Conservation (phyloP, 2,797 vertebrate species). For the Hozukius guyotensis region DNA sequence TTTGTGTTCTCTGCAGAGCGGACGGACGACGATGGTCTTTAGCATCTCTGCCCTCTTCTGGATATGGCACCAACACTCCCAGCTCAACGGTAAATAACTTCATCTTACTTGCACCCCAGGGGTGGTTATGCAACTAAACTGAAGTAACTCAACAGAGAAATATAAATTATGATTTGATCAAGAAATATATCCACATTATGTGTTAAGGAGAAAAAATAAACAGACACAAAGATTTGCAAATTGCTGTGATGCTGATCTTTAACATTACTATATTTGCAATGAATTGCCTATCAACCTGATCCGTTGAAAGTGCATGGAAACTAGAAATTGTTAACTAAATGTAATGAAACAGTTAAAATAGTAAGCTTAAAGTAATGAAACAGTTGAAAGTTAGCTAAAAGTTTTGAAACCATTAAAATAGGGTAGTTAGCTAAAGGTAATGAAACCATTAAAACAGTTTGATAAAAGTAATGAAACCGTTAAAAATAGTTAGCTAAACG, state of each 20-base stretch:
- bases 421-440: neutral
- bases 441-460: no score
- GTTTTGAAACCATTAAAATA: neutral
- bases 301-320: neutral
- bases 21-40: slow-evolving; percentile 92
- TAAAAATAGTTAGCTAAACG: neutral
- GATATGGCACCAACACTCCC: slow-evolving; percentile 93
- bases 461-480: no score
- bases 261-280: neutral
- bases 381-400: neutral
- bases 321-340: neutral
- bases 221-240: neutral
- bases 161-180: neutral
- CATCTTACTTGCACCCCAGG: slow-evolving; percentile 12
- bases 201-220: neutral
- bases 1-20: slow-evolving; percentile 77
- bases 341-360: no score
- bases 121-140: neutral
- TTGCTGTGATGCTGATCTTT: rapidly evolving
- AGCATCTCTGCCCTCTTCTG: slow-evolving; percentile 90
- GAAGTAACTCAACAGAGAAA: neutral
- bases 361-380: neutral
- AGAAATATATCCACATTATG: neutral
- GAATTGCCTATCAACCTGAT: no score
- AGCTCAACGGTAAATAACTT: slow-evolving; percentile 87